These are phyloP conservation scores for Pseudomyrmex flavicornis DNA, from an alignment of 1,140 invertebrate genomes.

Conservation along the genomic window DNA sequence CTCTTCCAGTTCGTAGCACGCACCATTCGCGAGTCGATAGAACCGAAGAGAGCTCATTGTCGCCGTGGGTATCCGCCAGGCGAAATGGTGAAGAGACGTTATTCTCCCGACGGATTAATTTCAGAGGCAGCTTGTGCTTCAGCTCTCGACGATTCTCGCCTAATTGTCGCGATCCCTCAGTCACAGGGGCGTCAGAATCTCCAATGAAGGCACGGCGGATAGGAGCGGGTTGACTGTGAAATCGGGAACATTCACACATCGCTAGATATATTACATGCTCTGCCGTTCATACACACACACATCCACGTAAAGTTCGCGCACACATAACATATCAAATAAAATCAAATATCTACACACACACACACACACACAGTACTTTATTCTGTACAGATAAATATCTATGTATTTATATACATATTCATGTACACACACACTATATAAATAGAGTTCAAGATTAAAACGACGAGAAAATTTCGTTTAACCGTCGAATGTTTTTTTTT, in stretches of 20 bases:
- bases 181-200: constrained; percentile 12
- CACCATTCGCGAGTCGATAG: constrained; percentile 6
- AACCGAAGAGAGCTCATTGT: constrained; percentile 41
- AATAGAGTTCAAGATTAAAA: too few species aligned
- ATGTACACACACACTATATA: too few species aligned
- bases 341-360: too few species aligned
- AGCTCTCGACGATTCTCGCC: constrained; percentile 72
- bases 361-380: too few species aligned
- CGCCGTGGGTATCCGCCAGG: constrained; percentile 41
- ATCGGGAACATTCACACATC: constrained; percentile 6
- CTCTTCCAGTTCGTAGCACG: constrained; percentile 16
- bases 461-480: too few species aligned
- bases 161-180: constrained; percentile 75
- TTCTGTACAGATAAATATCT: too few species aligned
- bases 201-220: constrained; percentile 4
- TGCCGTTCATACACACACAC: too few species aligned
- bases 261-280: not conserved
- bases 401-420: too few species aligned
- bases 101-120: constrained; percentile 78
- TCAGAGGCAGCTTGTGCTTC: constrained; percentile 65
- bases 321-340: too few species aligned
- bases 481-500: too few species aligned
- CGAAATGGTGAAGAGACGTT: constrained; percentile 70
- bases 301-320: too few species aligned
- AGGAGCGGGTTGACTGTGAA: not conserved